Evolutionary conservation across 2,888 invertebrate species (phyloP).

Genomic region (Latrodectus hesperus): DNA sequence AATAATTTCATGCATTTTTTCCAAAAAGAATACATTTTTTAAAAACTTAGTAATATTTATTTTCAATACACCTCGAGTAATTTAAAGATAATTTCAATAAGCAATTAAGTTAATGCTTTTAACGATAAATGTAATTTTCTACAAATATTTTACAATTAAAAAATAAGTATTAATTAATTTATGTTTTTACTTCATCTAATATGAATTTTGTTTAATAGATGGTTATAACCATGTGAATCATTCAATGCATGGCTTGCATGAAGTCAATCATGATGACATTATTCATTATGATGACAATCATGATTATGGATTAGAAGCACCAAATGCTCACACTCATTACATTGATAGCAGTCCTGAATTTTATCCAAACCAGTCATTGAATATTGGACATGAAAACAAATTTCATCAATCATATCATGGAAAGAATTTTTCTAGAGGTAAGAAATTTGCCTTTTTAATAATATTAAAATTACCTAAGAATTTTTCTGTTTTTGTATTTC

Average conservation of each 20-base stretch:
- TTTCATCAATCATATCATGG: slow-evolving; percentile 69
- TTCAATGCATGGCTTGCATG: slow-evolving; percentile 71
- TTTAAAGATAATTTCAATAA: background rate
- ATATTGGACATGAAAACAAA: slow-evolving; percentile 69
- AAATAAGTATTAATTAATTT: background rate
- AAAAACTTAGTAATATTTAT: too few relatives aligned
- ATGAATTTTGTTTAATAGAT: slow-evolving; percentile 49
- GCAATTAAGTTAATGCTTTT: background rate
- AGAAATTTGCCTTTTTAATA: background rate
- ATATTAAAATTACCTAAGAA: too few relatives aligned
- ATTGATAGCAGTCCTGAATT: slow-evolving; percentile 71
- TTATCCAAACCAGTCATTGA: slow-evolving; percentile 66
- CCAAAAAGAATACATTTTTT: too few relatives aligned
- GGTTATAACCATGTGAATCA: slow-evolving; percentile 71
- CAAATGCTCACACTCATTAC: slow-evolving; percentile 66
- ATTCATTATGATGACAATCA: slow-evolving; percentile 70
- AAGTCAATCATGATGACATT: slow-evolving; percentile 71
- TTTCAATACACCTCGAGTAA: background rate
- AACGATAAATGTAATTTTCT: background rate
- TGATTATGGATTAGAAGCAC: slow-evolving; percentile 71
- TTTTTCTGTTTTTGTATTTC: too few relatives aligned
- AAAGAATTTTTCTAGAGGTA: slow-evolving; percentile 65
- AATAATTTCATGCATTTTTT: too few relatives aligned
- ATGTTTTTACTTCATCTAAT: too few relatives aligned
- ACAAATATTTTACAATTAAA: background rate